Conservation (phyloP, 2,888 invertebrate species). For the Endotricha flammealis region DNA sequence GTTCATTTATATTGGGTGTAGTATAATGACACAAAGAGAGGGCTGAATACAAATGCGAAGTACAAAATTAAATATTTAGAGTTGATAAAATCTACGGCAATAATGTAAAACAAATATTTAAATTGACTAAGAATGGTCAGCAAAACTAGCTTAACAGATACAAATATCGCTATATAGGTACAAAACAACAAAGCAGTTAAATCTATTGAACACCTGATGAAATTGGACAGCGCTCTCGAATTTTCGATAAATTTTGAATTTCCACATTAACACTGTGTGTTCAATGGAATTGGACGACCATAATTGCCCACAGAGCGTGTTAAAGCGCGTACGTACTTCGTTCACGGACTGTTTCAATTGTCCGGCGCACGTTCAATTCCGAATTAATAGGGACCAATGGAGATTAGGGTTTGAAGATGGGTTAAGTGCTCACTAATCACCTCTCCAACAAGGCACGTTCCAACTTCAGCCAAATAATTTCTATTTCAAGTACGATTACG, state of each 20-base stretch:
- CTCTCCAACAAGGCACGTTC: constrained; percentile 38
- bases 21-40: constrained; percentile 40
- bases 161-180: too few species aligned
- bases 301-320: constrained; percentile 64
- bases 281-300: constrained; percentile 46
- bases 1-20: constrained; percentile 67
- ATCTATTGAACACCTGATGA: constrained; percentile 15
- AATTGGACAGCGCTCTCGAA: constrained; percentile 16
- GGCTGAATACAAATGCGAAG: constrained; percentile 7
- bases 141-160: too few species aligned
- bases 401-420: constrained; percentile 51
- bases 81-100: background rate
- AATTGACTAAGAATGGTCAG: too few species aligned
- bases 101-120: background rate
- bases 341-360: constrained; percentile 50
- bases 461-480: constrained; percentile 43
- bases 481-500: constrained; percentile 22
- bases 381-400: constrained; percentile 55
- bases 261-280: constrained; percentile 34
- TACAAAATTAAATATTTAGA: constrained; percentile 1
- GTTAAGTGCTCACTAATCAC: constrained; percentile 55
- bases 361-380: constrained; percentile 51
- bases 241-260: constrained; percentile 27
- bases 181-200: constrained; percentile 7
- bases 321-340: constrained; percentile 51